These are phyloP conservation scores for Vombatus ursinus DNA, from an alignment of 2,113 vertebrate genomes.

Conservation along the genomic window DNA sequence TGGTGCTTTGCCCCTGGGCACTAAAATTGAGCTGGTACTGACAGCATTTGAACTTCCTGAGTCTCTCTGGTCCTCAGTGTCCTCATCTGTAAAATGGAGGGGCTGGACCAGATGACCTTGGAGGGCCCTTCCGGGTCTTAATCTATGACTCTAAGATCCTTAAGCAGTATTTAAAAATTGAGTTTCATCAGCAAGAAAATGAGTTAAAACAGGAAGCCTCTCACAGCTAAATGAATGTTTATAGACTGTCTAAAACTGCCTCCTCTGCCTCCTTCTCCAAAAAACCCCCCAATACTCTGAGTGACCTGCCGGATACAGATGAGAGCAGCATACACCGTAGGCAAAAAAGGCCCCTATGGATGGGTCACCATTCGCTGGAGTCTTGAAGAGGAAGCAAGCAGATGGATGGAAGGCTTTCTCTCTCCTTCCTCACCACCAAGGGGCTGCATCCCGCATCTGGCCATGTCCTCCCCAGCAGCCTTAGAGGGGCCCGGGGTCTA, in stretches of 20 bases:
- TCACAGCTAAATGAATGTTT: not conserved
- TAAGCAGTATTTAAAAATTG: no score
- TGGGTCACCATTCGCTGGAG: not conserved
- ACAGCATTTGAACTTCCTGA: no score
- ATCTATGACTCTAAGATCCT: no score
- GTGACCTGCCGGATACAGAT: not conserved
- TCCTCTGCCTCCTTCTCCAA: not conserved
- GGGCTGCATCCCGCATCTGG: no score
- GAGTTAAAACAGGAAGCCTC: not conserved
- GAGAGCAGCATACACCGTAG: not conserved
- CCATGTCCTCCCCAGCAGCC: not conserved
- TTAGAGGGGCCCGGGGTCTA: not conserved
- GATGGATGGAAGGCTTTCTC: not conserved
- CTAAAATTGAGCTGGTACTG: no score
- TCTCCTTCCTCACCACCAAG: not conserved
- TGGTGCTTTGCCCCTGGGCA: no score
- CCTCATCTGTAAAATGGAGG: no score
- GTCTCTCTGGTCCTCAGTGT: no score
- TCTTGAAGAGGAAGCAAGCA: not conserved
- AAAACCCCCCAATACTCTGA: not conserved
- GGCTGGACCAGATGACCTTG: no score
- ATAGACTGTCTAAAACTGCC: not conserved
- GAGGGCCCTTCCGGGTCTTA: no score
- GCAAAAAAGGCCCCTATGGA: not conserved
- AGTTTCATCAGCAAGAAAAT: no score